Conservation (phyloP, 2,113 vertebrate species). For the Pteruthius melanotis region DNA sequence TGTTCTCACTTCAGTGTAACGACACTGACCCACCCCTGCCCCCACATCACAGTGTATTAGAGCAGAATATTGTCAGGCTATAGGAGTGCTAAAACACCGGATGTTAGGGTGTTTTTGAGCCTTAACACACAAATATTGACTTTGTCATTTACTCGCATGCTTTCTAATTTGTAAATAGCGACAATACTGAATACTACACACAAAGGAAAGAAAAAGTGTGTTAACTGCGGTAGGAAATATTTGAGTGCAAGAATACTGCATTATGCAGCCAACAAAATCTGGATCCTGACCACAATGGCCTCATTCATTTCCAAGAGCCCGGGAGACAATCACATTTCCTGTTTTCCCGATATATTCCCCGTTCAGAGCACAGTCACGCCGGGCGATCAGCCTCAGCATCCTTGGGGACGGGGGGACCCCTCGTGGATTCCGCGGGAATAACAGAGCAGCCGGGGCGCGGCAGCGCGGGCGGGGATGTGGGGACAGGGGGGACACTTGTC, state of each 20-base stretch:
- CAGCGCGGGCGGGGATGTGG: neutral
- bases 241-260: slow-evolving; percentile 6
- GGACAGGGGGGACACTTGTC: fast-evolving
- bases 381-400: neutral
- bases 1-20: neutral
- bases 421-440: neutral
- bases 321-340: neutral
- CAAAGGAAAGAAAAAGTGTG: neutral
- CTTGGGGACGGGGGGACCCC: neutral
- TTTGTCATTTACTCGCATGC: neutral
- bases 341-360: neutral
- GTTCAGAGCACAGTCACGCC: neutral
- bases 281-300: neutral
- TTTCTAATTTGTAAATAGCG: neutral
- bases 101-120: slow-evolving; percentile 43
- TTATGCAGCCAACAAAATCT: neutral
- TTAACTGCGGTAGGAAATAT: neutral
- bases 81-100: slow-evolving; percentile 1
- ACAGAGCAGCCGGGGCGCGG: neutral
- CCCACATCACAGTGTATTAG: neutral
- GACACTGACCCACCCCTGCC: neutral
- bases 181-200: neutral
- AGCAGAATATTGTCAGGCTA: neutral
- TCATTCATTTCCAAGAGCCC: slow-evolving; percentile 7
- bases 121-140: slow-evolving; percentile 14